These are phyloP conservation scores for Troides helena DNA, from an alignment of 2,888 invertebrate genomes.

Conservation along the genomic window DNA sequence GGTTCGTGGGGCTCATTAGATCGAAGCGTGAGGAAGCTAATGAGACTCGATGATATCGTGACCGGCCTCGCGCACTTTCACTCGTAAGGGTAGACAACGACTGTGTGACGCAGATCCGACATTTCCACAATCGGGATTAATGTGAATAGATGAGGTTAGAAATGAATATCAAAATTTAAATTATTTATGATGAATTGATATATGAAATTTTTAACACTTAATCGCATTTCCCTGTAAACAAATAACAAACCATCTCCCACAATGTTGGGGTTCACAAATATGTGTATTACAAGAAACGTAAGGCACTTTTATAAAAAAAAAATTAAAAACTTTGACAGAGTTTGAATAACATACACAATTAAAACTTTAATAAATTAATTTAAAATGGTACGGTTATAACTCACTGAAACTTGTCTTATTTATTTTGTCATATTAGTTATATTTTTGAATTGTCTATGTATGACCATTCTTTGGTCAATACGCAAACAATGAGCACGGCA, in stretches of 20 bases:
- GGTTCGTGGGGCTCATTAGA: constrained; percentile 65
- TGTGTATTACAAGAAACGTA: too few relatives aligned
- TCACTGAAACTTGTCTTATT: too few relatives aligned
- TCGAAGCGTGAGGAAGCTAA: constrained; percentile 61
- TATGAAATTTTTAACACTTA: not conserved
- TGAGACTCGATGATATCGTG: constrained; percentile 66
- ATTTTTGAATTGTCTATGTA: constrained; percentile 3
- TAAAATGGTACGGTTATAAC: too few relatives aligned
- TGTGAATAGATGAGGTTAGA: not conserved
- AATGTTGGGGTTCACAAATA: too few relatives aligned
- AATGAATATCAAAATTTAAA: not conserved
- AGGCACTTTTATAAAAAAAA: too few relatives aligned
- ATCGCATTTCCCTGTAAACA: too few relatives aligned
- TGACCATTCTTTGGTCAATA: constrained; percentile 35
- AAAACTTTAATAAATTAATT: too few relatives aligned
- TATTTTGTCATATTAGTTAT: too few relatives aligned
- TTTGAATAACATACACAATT: too few relatives aligned
- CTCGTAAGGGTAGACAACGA: constrained; percentile 56
- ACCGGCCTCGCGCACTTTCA: constrained; percentile 61
- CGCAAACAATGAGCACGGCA: constrained; percentile 37
- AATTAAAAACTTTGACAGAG: too few relatives aligned
- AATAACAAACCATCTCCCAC: too few relatives aligned
- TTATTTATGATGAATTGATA: not conserved
- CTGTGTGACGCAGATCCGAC: constrained; percentile 31
- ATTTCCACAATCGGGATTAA: not conserved